Base-by-base conservation (phyloP, 23 tunicate genomes). In the Styela clava region DNA sequence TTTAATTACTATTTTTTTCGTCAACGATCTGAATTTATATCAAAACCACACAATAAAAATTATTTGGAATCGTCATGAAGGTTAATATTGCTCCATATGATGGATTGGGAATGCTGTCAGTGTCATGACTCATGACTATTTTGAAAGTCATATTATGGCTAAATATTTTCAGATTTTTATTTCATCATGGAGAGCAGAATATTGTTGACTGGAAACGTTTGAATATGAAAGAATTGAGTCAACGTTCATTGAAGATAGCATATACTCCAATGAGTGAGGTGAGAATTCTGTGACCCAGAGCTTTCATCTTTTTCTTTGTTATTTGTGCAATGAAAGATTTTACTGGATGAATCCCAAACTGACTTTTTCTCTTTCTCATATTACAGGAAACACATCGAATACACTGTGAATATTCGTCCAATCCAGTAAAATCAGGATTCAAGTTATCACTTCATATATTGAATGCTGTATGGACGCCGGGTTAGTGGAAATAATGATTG, bases 381-480 rank as follows among this genome's bases (percentile, higher is more conserved):
- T n/a, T 44, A 44, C 56, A 44, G 56, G 56, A 44, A 44, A 44
- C 7, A 44, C 56, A 44, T 5, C 56, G 12, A 44, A 7, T 12
- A 44, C 7, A 12, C 9, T 44, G 56, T 12, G 12, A 44, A 44
- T 44, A 44, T 44, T 44, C 56, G 12, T 5, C 9, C 12, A 5
- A 7, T 5, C 56, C 56, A 44, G 12, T 44, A 44, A 12, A 44
- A 44, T 44, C 12, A 67, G 71, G 71, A 16, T 29, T 18, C 22
- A 29, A 0, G 16, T 67, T 67, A 29, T 27, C 71, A 67, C 16
- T 25, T 18, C 31, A 67, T 25, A 22, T 67, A 25, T 25, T 29
- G 22, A 67, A 67, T 67, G 71, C 71, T 18, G 22, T 29, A 67
- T 67, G 71, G 71, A 67, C 22, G 19, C 71, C 71, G 22, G 71